Evolutionary conservation across 2,888 invertebrate genomes (phyloP), one percentile per base, ranked within the genome.

Genomic region (Megastigmus dorsalis): DNA sequence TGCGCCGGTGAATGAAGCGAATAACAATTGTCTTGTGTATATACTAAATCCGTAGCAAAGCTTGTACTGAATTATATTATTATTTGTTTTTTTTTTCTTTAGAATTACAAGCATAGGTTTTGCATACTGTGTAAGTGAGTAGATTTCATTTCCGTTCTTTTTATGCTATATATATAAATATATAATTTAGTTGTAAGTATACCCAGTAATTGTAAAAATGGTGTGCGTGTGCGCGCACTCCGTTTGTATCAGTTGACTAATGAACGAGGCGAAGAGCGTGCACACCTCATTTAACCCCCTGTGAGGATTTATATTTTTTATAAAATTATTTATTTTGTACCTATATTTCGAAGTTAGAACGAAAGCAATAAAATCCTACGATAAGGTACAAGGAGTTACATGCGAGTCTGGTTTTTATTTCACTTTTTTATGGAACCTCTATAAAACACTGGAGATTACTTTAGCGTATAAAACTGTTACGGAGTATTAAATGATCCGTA

Each of bases 281-380:
- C n/a, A n/a, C n/a, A n/a, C n/a, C n/a, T n/a, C 28, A 30, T 28
- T 38, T 63, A 45, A 45, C 63, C 72, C 28, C 18, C 33, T 13
- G 6, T 33, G 59, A 79, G 79, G 77, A 82, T 84, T 83, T 84
- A 82, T 85, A 85, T 85, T 85, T 85, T 83, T 85, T 84, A 82
- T 84, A 86, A 84, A 82, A 82, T 66, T 84, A 84, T 84, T 83
- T 84, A 84, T 82, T 84, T 80, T 82, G 77, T 84, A 82, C 76
- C 80, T 68, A 60, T 74, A 68, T 63, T 59, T 78, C 45, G 74
- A 73, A 52, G 1, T 41, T 60, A 30, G 10, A 71, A 59, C 45
- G 36, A 71, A 60, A 65, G 69, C 50, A 70, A 75, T 74, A 74
- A 71, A 74, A 63, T 45, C 7, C 41, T 65, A 60, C 15, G 30